Evolutionary conservation across 2,797 vertebrate species (phyloP).

Genomic region (Monodelphis domestica): DNA sequence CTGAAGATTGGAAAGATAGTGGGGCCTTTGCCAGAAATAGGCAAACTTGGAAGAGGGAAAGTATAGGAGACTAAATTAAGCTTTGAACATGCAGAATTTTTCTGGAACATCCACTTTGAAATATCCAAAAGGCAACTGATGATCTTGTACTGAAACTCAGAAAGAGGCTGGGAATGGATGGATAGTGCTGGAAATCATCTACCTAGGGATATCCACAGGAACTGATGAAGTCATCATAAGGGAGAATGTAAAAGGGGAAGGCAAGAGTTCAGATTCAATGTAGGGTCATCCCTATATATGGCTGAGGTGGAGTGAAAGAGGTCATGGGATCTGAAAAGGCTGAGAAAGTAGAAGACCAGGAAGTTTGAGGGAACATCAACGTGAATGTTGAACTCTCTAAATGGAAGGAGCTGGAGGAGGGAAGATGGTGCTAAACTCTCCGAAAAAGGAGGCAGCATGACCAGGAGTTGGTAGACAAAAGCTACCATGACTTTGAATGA

Average conservation of each 20-base stretch:
- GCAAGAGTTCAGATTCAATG: neutral
- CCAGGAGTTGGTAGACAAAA: too few species aligned
- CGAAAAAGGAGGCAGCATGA: neutral
- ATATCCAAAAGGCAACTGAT: neutral
- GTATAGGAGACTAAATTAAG: neutral
- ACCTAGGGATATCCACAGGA: neutral
- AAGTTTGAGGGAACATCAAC: neutral
- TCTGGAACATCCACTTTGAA: neutral
- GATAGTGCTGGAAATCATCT: neutral
- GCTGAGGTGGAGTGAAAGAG: neutral
- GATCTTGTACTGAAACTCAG: neutral
- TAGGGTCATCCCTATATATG: neutral
- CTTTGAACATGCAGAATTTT: neutral
- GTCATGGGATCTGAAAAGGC: neutral
- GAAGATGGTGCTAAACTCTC: neutral
- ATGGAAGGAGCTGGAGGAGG: neutral
- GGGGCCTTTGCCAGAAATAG: neutral
- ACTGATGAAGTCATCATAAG: neutral
- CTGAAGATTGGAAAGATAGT: neutral
- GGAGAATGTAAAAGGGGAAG: neutral
- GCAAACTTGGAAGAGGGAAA: neutral
- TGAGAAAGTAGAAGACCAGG: neutral
- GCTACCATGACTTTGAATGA: too few species aligned
- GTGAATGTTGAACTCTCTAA: neutral
- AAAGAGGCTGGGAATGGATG: neutral